A percentile compares a stretch with the other conserved stretches of the same genome.
Conservation (phyloP, 1,140 invertebrate genomes). For the Listronotus oregonensis region DNA sequence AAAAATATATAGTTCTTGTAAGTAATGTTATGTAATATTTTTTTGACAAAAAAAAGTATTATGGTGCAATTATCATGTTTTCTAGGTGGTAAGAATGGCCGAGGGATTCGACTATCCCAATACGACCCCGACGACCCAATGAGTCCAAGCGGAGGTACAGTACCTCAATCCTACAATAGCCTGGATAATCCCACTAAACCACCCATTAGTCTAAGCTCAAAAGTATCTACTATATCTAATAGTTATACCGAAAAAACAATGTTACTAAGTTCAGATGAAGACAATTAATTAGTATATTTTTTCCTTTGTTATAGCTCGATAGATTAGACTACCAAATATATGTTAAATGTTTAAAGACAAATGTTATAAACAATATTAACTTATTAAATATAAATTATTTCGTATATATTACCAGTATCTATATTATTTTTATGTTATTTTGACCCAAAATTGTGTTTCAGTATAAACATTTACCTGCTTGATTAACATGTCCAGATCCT, state of each 20-base stretch:
- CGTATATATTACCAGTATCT: background rate
- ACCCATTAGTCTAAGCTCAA: conserved; percentile 65
- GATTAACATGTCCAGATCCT: too few species aligned
- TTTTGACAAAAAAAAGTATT: too few species aligned
- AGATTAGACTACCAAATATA: conserved; percentile 1
- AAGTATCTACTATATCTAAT: conserved; percentile 75
- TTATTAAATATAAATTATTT: background rate
- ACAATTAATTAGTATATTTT: conserved; percentile 64
- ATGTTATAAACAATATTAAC: background rate
- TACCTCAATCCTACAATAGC: conserved; percentile 50
- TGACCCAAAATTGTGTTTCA: too few species aligned
- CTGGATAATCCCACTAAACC: conserved; percentile 57
- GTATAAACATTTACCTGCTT: too few species aligned
- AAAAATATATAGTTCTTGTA: too few species aligned
- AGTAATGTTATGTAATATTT: too few species aligned
- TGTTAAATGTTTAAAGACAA: conserved; percentile 4
- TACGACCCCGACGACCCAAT: conserved; percentile 71
- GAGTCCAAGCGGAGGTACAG: conserved; percentile 49
- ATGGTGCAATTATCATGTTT: background rate
- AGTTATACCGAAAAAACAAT: conserved; percentile 96
- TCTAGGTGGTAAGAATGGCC: conserved; percentile 65
- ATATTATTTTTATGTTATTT: background rate
- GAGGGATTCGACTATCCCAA: conserved; percentile 68
- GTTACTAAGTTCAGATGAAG: conserved; percentile 94
- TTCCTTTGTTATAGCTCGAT: conserved; percentile 8